Evolutionary conservation across 64 coral and sea anemone species (phyloP), one percentile per base, ranked within the genome.

Genomic region (Montipora capricornis): DNA sequence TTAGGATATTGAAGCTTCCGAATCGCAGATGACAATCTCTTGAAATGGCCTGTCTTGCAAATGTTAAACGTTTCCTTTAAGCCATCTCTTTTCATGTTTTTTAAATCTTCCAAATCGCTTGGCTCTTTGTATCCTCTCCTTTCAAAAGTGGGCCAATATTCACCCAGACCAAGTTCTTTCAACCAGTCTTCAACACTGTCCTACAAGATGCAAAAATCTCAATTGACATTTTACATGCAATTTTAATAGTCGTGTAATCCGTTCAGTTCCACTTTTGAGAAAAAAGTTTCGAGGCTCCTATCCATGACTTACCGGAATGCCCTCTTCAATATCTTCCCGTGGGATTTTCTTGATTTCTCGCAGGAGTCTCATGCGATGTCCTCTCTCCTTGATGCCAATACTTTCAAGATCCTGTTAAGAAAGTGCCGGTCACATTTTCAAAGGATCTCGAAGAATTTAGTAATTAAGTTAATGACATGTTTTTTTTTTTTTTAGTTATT

Each of bases 111-210:
- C 81, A 95, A 77, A 55, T 95, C 94, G n/a, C 90, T 70, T 2
- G 94, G 94, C n/a, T 95, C 94, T 44, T 81, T 91, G 47, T 91
- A 95, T 13, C 82, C 50, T n/a, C 78, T 95, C 29, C 61, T 20
- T 20, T 87, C 82, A 92, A 95, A 95, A 58, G 47, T 79, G 8
- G 94, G 89, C 94, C 94, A 95, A 53, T 95, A 95, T 55, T 92
- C 71, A 12, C 76, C 20, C 12, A 95, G 94, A 62, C 82, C 75
- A 17, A 87, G 82, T 14, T 95, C 89, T 50, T 95, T 75, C 26
- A 95, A 51, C 94, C 94, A 95, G 9, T 81, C 82, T 49, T 92
- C 74, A 3, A 95, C 94, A 37, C 81, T 91, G 12, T 92, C 93
- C 93, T 95, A 24, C 16, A 52, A 48, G 17, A 53, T 22, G n/a